phyloP scores from a whole-genome alignment of 2,113 vertebrate species.

The Gnathonemus echidnorhynchus region DNA sequence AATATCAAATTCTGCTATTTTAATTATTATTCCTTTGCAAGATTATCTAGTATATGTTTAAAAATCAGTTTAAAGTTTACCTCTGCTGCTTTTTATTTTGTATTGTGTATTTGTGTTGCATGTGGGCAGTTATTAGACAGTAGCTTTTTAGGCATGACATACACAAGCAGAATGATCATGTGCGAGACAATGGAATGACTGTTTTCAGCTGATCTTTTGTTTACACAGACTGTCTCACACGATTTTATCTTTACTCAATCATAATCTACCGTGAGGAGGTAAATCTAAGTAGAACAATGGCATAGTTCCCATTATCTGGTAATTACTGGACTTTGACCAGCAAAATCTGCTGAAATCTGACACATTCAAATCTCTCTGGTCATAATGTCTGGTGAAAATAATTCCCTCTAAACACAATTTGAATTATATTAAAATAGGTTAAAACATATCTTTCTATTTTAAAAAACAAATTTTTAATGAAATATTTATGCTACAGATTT shows the following conservation, averaged over 20 bases:
- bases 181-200: not conserved
- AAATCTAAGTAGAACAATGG: not conserved
- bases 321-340: not conserved
- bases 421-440: not conserved
- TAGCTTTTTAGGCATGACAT: not conserved
- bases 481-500: not conserved
- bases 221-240: not conserved
- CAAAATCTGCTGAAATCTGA: not conserved
- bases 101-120: not conserved
- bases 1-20: too few species aligned
- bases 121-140: not conserved
- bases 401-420: not conserved
- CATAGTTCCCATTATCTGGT: not conserved
- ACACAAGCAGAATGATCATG: not conserved
- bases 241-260: not conserved
- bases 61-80: too few species aligned
- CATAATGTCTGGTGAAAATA: not conserved
- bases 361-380: not conserved
- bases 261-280: not conserved
- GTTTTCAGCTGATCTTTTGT: not conserved
- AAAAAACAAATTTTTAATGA: not conserved
- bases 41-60: too few species aligned
- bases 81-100: too few species aligned
- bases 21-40: too few species aligned
- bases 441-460: too few species aligned